A percentile compares a stretch with the other conserved stretches of the same genome.
phyloP scores from a whole-genome alignment of 2,113 vertebrate species.

The sheep (Ovis aries) region ARS-UI_Ramb_v3.0 NC_056071.1:22030001-22030500 shows the following conservation, averaged over 20 bases:
- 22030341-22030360: slow-evolving; percentile 20
- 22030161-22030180: neutral
- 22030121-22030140: neutral
- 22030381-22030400: neutral
- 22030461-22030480: neutral
- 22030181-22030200: neutral
- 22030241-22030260: neutral
- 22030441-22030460: neutral
- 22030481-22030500: slow-evolving; percentile 10
- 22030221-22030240: neutral
- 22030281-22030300: neutral
- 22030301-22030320: neutral
- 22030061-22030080: neutral
- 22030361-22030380: neutral
- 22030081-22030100: neutral
- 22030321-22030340: neutral
- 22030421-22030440: neutral
- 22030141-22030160: slow-evolving; percentile 17
- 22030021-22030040: neutral
- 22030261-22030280: neutral
- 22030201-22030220: slow-evolving; percentile 21
- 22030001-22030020: neutral
- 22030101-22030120: neutral
- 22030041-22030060: neutral
- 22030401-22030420: neutral